A percentile compares a stretch with the other conserved stretches of the same genome.
phyloP scores from a whole-genome alignment of 1,140 invertebrate genomes.

The Cheumatopsyche charites region DNA sequence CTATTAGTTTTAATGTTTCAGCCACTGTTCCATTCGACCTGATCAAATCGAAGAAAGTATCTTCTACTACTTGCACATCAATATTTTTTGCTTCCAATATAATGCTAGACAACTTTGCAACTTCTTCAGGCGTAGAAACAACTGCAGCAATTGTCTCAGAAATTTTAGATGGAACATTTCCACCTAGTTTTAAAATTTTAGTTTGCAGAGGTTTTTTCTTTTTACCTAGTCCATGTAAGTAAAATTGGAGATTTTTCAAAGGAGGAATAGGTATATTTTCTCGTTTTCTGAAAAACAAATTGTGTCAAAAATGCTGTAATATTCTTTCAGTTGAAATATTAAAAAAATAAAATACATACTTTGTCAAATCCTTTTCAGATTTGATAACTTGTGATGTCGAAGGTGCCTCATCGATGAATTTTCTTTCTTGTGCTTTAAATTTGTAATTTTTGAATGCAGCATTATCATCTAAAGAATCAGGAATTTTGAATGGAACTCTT shows the following conservation, averaged over 20 bases:
- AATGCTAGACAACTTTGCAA: slow-evolving; percentile 70
- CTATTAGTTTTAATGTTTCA: slow-evolving; percentile 69
- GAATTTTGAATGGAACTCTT: slow-evolving; percentile 75
- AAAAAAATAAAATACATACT: slow-evolving; percentile 49
- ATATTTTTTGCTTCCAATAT: slow-evolving; percentile 71
- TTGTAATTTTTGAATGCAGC: slow-evolving; percentile 73
- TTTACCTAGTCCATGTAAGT: slow-evolving; percentile 69
- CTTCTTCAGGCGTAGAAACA: slow-evolving; percentile 73
- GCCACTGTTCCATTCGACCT: slow-evolving; percentile 61
- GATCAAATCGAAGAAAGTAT: slow-evolving; percentile 72
- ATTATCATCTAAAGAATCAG: slow-evolving; percentile 68
- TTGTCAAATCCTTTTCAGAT: slow-evolving; percentile 62
- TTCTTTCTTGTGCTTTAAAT: slow-evolving; percentile 65
- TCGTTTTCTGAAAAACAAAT: slow-evolving; percentile 59
- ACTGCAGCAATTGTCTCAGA: slow-evolving; percentile 73
- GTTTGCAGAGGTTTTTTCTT: slow-evolving; percentile 72
- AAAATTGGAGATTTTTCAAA: slow-evolving; percentile 81
- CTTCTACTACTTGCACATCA: slow-evolving; percentile 76
- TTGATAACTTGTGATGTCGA: slow-evolving; percentile 64
- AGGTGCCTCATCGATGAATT: slow-evolving; percentile 63
- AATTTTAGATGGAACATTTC: slow-evolving; percentile 71
- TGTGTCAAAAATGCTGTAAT: slow-evolving; percentile 41
- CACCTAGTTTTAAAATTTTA: slow-evolving; percentile 76
- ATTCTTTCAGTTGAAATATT: slow-evolving; percentile 21
- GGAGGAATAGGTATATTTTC: slow-evolving; percentile 66